Conservation (phyloP, 1,140 invertebrate genomes). For the silkworm (Bombyx mori) region DNA sequence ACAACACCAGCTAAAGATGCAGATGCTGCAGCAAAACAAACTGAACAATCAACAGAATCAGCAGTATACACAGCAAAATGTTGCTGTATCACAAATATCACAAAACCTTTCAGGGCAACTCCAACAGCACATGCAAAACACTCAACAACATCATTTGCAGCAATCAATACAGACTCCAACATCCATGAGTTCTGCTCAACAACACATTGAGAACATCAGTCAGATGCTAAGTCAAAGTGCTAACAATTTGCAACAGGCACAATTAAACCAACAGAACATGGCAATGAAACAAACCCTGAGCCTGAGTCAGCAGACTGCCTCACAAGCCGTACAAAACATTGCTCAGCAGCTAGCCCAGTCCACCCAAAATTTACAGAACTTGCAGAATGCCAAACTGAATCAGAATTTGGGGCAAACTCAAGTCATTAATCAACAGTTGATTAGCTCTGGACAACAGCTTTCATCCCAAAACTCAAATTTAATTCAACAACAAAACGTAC, state of each 20-base stretch:
- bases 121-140: constrained; percentile 53
- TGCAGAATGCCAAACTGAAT: constrained; percentile 57
- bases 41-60: constrained; percentile 50
- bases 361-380: constrained; percentile 46
- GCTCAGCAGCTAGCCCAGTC: constrained; percentile 63
- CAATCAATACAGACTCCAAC: constrained; percentile 45
- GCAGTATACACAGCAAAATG: constrained; percentile 54
- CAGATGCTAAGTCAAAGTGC: constrained; percentile 65
- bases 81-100: constrained; percentile 49
- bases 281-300: constrained; percentile 56
- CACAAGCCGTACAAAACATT: constrained; percentile 58
- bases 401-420: constrained; percentile 50
- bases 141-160: constrained; percentile 55
- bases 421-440: constrained; percentile 50
- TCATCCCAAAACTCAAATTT: constrained; percentile 44
- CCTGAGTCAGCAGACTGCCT: constrained; percentile 53
- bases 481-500: constrained; percentile 59
- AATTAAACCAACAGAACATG: constrained; percentile 54
- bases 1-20: constrained; percentile 63
- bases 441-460: constrained; percentile 45
- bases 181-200: constrained; percentile 57
- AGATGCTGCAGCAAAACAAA: constrained; percentile 63
- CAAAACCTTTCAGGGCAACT: constrained; percentile 54
- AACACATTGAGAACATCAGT: constrained; percentile 64
- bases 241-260: constrained; percentile 57